Conservation (phyloP, 2,888 invertebrate species). For the Athalia cordata region DNA sequence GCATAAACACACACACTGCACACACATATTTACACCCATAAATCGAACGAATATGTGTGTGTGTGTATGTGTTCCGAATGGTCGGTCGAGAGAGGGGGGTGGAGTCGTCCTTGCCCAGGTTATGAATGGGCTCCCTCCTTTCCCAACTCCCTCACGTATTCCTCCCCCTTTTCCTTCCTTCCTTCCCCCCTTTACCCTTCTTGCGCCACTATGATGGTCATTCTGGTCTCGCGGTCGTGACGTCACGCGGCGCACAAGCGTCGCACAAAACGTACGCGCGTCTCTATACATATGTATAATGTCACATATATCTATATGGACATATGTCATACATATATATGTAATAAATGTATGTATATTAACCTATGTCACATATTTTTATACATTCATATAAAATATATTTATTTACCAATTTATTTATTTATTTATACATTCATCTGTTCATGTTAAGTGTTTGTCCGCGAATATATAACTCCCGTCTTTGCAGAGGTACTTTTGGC, state of each 20-base stretch:
- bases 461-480: too few relatives aligned
- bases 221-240: constrained; percentile 38
- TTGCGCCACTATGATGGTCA: constrained; percentile 40
- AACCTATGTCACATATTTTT: too few relatives aligned
- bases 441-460: too few relatives aligned
- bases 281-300: not conserved
- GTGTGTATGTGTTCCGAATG: not conserved
- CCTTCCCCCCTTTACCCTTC: constrained; percentile 1
- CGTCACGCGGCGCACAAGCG: constrained; percentile 27
- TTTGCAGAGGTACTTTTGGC: too few relatives aligned
- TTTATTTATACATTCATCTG: too few relatives aligned
- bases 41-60: not conserved
- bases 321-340: too few relatives aligned
- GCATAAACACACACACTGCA: not conserved
- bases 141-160: constrained; percentile 47
- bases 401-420: too few relatives aligned
- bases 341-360: too few relatives aligned
- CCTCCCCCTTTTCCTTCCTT: constrained; percentile 42
- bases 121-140: constrained; percentile 66
- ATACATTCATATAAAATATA: too few relatives aligned
- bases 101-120: constrained; percentile 68
- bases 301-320: too few relatives aligned
- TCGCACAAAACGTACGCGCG: constrained; percentile 18
- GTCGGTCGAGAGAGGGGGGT: not conserved
- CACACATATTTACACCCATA: not conserved